These are phyloP conservation scores for Petrophora chlorosata DNA, from an alignment of 2,888 invertebrate genomes.

Conservation along the genomic window DNA sequence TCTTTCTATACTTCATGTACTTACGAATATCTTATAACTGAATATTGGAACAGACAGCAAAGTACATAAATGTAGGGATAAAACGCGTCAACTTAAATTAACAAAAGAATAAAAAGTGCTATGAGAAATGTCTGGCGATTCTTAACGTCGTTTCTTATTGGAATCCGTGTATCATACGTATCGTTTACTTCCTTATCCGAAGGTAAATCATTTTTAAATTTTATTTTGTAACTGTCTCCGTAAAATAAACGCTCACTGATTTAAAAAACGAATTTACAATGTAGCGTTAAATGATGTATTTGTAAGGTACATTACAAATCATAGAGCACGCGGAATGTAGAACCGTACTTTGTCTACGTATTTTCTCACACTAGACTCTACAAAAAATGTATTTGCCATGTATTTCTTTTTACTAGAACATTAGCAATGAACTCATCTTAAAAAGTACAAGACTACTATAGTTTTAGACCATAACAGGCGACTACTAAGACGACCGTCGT, in stretches of 20 bases:
- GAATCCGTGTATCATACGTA: slow-evolving; percentile 9
- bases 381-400: slow-evolving; percentile 18
- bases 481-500: slow-evolving; percentile 51
- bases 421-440: slow-evolving; percentile 39
- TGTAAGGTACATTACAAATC: too few relatives aligned
- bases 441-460: slow-evolving; percentile 33
- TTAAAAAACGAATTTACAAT: too few relatives aligned
- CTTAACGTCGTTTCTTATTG: slow-evolving; percentile 8
- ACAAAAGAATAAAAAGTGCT: not conserved
- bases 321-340: too few relatives aligned
- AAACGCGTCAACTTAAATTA: not conserved
- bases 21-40: too few relatives aligned
- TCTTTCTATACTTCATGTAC: too few relatives aligned
- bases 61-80: too few relatives aligned
- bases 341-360: slow-evolving; percentile 1
- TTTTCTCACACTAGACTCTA: slow-evolving; percentile 16
- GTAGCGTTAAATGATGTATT: too few relatives aligned
- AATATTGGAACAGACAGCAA: too few relatives aligned
- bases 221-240: not conserved
- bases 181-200: slow-evolving; percentile 9
- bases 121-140: slow-evolving; percentile 4
- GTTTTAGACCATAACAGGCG: slow-evolving; percentile 46
- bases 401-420: slow-evolving; percentile 23
- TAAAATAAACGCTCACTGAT: not conserved
- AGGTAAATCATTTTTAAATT: slow-evolving; percentile 9